Evolutionary conservation across 2,797 vertebrate genomes (phyloP).

Genomic region (Amblyopsis hoosieri): DNA sequence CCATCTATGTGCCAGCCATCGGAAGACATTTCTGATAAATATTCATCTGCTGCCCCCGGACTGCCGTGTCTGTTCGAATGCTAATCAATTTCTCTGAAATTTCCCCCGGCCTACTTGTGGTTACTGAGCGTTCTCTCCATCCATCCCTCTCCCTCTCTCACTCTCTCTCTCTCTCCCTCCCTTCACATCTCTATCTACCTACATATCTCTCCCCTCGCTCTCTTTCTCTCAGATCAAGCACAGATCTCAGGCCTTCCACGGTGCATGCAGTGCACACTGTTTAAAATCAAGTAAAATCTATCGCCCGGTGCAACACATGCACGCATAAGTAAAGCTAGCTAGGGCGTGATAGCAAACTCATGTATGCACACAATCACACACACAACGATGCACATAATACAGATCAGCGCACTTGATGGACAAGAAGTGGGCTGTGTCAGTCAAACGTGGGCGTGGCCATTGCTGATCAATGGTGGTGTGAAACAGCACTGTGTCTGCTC

Average conservation of each 20-base stretch:
- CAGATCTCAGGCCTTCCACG: neutral
- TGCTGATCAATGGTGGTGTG: slow-evolving; percentile 28
- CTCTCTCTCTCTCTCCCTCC: slow-evolving; percentile 12
- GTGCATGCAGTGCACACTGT: neutral
- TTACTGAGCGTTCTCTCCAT: slow-evolving; percentile 22
- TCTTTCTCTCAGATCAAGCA: slow-evolving; percentile 10
- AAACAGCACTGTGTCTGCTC: slow-evolving; percentile 9
- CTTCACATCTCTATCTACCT: neutral
- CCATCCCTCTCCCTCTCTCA: slow-evolving; percentile 12
- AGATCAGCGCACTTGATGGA: neutral
- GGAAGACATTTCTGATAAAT: slow-evolving; percentile 67
- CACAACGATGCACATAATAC: slow-evolving; percentile 40
- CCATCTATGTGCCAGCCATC: slow-evolving; percentile 47
- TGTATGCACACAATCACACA: slow-evolving; percentile 28
- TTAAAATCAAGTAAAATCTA: too few relatives aligned
- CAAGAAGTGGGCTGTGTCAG: slow-evolving; percentile 20
- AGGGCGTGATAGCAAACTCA: too few relatives aligned
- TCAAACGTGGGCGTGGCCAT: neutral
- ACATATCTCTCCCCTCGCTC: neutral
- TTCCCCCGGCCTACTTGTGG: slow-evolving; percentile 66
- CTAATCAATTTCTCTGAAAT: slow-evolving; percentile 75
- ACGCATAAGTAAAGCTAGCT: too few relatives aligned
- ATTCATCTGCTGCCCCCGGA: slow-evolving; percentile 60
- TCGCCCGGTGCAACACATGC: too few relatives aligned
- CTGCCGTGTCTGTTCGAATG: slow-evolving; percentile 68